Conservation (phyloP, 1,140 invertebrate genomes). For the Drosophila lini region DNA sequence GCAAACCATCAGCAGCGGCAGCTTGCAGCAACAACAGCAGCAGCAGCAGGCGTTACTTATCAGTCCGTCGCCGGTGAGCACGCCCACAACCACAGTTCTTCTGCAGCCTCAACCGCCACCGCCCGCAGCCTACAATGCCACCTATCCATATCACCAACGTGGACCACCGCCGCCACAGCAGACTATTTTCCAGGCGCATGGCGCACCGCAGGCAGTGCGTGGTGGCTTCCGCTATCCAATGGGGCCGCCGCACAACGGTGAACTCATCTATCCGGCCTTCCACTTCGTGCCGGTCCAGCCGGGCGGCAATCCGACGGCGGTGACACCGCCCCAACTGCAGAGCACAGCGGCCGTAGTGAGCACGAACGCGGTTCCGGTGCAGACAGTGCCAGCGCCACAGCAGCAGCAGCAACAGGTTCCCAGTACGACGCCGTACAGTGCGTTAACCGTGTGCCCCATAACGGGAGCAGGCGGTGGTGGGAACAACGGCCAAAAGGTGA, state of each 20-base stretch:
- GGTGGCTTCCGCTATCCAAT: conserved; percentile 84
- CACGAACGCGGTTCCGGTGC: conserved; percentile 65
- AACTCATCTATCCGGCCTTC: conserved; percentile 84
- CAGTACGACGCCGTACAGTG: conserved; percentile 52
- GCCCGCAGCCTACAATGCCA: conserved; percentile 61
- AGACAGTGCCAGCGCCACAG: conserved; percentile 49
- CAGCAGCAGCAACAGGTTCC: conserved; percentile 35
- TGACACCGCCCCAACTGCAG: conserved; percentile 84
- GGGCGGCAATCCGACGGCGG: conserved; percentile 76
- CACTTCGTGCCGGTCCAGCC: conserved; percentile 84
- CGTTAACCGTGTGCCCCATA: conserved; percentile 64
- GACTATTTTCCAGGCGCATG: conserved; percentile 80
- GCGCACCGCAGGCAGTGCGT: conserved; percentile 80
- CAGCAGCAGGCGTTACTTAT: conserved; percentile 64
- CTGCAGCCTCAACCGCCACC: conserved; percentile 56
- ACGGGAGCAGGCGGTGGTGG: conserved; percentile 58
- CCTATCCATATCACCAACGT: conserved; percentile 84
- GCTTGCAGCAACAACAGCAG: conserved; percentile 42
- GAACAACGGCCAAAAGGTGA: conserved; percentile 55
- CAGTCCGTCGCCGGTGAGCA: conserved; percentile 59
- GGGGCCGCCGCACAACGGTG: conserved; percentile 80
- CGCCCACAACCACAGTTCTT: conserved; percentile 63
- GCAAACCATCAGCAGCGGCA: conserved; percentile 41
- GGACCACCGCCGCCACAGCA: conserved; percentile 70
- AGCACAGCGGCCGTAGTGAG: conserved; percentile 77